These are phyloP conservation scores for Chiroxiphia lanceolata DNA, from an alignment of 2,797 vertebrate genomes.

Conservation along the genomic window DNA sequence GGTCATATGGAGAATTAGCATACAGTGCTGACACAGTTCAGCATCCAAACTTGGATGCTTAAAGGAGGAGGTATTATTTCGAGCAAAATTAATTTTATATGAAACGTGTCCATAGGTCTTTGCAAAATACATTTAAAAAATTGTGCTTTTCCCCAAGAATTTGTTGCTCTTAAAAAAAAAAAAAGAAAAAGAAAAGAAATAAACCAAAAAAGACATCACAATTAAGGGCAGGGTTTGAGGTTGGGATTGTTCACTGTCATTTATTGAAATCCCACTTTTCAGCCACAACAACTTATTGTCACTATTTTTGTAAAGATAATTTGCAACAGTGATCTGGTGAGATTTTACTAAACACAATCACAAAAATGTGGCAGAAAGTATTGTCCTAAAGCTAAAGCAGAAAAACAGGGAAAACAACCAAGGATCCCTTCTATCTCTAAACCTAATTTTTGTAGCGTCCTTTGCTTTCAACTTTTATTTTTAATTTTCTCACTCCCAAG, in stretches of 20 bases:
- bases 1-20: neutral
- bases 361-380: neutral
- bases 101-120: neutral
- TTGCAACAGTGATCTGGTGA: neutral
- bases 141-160: neutral
- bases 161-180: neutral
- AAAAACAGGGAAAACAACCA: accelerated
- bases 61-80: neutral
- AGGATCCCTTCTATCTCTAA: neutral
- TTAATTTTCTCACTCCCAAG: neutral
- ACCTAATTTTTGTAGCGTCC: neutral
- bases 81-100: neutral
- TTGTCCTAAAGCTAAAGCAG: neutral
- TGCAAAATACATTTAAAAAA: neutral
- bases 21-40: neutral
- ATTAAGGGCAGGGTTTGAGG: neutral
- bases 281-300: neutral
- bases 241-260: neutral
- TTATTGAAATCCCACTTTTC: neutral
- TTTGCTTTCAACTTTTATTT: neutral
- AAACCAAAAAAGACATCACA: neutral
- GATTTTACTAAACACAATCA: neutral
- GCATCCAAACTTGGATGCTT: neutral
- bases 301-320: neutral
- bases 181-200: neutral